phyloP scores from a whole-genome alignment of 2,888 invertebrate genomes.

The Calliopum simillimum region DNA sequence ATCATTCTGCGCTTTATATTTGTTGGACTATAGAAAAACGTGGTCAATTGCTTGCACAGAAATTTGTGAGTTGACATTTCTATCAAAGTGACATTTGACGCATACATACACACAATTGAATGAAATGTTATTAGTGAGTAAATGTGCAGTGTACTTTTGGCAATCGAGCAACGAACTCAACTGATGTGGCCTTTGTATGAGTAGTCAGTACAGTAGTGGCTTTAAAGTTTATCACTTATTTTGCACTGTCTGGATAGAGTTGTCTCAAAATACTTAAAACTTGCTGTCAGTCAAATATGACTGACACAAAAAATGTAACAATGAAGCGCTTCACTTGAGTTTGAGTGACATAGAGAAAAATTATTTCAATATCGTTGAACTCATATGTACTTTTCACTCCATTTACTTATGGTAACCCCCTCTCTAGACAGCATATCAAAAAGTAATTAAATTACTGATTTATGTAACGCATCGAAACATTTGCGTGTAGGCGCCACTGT shows the following conservation, averaged over 20 bases:
- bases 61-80: conserved; percentile 38
- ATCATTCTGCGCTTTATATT: not conserved
- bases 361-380: no score
- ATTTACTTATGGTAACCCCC: no score
- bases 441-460: conserved; percentile 11
- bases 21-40: conserved; percentile 11
- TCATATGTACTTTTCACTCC: no score
- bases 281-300: no score
- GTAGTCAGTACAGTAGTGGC: not conserved
- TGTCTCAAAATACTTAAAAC: no score
- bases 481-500: not conserved
- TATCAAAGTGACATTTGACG: conserved; percentile 29
- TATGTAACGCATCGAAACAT: not conserved
- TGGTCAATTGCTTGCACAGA: conserved; percentile 29
- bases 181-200: no score
- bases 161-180: conserved; percentile 2
- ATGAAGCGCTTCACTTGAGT: no score
- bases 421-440: no score
- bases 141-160: not conserved
- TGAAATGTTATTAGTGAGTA: conserved; percentile 34
- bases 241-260: no score
- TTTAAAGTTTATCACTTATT: not conserved
- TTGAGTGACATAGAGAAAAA: no score
- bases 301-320: no score
- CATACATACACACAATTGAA: not conserved